Percentiles rank a stretch among this genome's conserved stretches.
phyloP scores from a whole-genome alignment of 2,888 invertebrate genomes.

The Syrista parreyssii region DNA sequence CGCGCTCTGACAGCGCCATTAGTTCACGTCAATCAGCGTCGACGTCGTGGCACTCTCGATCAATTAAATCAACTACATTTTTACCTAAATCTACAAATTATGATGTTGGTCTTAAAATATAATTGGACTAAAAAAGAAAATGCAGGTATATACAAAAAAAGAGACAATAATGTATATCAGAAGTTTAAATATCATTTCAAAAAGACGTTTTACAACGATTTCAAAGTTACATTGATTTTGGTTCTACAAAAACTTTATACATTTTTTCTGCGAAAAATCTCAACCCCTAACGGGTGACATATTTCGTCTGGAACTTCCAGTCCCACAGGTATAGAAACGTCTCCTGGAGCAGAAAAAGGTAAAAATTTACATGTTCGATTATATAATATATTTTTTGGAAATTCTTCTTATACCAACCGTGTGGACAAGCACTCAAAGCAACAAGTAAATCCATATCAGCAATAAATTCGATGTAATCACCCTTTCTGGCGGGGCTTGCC shows the following conservation, averaged over 20 bases:
- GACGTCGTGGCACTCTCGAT: background rate
- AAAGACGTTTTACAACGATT: background rate
- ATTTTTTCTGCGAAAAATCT: conserved; percentile 54
- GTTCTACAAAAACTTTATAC: background rate
- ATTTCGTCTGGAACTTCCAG: conserved; percentile 61
- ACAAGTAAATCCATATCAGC: conserved; percentile 68
- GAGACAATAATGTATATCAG: background rate
- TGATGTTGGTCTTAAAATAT: background rate
- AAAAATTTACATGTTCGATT: too few species aligned
- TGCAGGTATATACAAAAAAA: background rate
- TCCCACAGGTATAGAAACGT: conserved; percentile 66
- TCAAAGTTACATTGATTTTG: background rate
- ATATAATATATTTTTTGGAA: too few species aligned
- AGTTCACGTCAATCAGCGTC: background rate
- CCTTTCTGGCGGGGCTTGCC: conserved; percentile 66
- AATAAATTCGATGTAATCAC: conserved; percentile 68
- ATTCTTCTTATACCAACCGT: conserved; percentile 25
- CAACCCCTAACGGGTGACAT: conserved; percentile 64
- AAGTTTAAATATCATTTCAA: background rate
- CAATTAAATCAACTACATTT: background rate
- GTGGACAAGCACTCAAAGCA: conserved; percentile 66
- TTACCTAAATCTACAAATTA: background rate
- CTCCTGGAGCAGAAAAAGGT: conserved; percentile 55
- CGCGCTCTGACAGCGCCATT: background rate
- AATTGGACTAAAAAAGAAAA: background rate